Evolutionary conservation across 2,888 invertebrate genomes (phyloP).

Genomic region (Celastrina argiolus): DNA sequence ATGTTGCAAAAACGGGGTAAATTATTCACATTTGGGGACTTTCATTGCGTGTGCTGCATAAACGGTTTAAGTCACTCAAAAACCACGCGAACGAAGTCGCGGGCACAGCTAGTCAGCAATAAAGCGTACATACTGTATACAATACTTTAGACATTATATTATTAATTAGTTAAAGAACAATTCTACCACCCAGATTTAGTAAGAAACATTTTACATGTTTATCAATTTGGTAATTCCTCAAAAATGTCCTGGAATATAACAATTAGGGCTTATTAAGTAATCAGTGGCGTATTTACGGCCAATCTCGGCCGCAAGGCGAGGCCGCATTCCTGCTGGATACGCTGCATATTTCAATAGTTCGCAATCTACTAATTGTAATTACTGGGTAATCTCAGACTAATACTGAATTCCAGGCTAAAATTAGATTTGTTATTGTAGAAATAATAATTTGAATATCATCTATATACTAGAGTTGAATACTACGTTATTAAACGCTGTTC

Average conservation of each 20-base stretch:
- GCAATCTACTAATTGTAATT: constrained; percentile 20
- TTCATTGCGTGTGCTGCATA: too few species aligned
- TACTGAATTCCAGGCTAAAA: constrained; percentile 14
- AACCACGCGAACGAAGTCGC: too few species aligned
- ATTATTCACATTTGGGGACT: too few species aligned
- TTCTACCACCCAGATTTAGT: background rate
- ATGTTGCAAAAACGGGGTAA: too few species aligned
- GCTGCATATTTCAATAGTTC: constrained; percentile 25
- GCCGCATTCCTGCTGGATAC: constrained; percentile 20
- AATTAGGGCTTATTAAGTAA: constrained; percentile 23
- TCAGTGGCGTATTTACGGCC: constrained; percentile 9
- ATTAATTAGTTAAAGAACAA: background rate
- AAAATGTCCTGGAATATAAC: background rate
- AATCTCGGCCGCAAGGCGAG: constrained; percentile 18
- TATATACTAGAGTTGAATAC: too few species aligned
- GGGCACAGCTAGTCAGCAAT: too few species aligned
- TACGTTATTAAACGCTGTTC: too few species aligned
- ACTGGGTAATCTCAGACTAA: constrained; percentile 16
- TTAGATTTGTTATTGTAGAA: background rate
- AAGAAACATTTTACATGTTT: background rate
- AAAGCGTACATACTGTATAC: too few species aligned
- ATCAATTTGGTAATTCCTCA: background rate
- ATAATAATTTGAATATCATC: background rate
- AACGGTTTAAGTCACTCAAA: too few species aligned
- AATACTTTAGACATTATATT: background rate